Base-by-base conservation (phyloP, 2,888 invertebrate species). In the Dasypolia templi region DNA sequence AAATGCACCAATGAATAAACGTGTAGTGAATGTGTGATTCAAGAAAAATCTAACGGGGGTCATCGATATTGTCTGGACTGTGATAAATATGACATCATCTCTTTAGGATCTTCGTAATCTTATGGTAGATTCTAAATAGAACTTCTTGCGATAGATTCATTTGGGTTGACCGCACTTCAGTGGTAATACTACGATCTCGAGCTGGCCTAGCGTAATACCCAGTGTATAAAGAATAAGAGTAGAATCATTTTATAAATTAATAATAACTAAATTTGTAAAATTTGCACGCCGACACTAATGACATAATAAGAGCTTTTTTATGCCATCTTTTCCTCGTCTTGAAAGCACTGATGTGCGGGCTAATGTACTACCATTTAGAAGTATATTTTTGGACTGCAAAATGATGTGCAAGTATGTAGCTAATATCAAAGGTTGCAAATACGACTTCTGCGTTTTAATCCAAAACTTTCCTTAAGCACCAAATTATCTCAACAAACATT, bases 401-500 rank as follows among this genome's bases (percentile, higher is more conserved):
- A 39, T 39, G 7, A 39, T 39, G 9, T 39, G 39, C 39, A 39
- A 39, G 39, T 39, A 39, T 39, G 39, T 39, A 7, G 9, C 39
- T 39, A 39, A 5, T 39, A 1, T 39, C 39, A 9, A 39, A 39
- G 39, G 9, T 39, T 1, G 39, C 39, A 39, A 39, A 39, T 0
- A 29, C n/a, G 3, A 62, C n/a, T 64, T 32, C 17, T 65, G 4
- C 3, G 42, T 71, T 67, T 78, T 39, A 72, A 72, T 67, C 62
- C n/a, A 17, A 32, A 69, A 79, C 2, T 66, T 75, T 35, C 3
- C 26, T 35, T 35, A 51, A 59, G 19, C 44, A 51, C 32, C 46
- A 62, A 76, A 46, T 58, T 46, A 81, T 72, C 61, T 65, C 29
- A 44, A 62, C 44, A 22, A 69, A 77, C 59, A 72, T 65, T 62